Percentiles rank a stretch among this genome's conserved stretches.
phyloP scores from a whole-genome alignment of 2,888 invertebrate species.

The Plebejus anna region DNA sequence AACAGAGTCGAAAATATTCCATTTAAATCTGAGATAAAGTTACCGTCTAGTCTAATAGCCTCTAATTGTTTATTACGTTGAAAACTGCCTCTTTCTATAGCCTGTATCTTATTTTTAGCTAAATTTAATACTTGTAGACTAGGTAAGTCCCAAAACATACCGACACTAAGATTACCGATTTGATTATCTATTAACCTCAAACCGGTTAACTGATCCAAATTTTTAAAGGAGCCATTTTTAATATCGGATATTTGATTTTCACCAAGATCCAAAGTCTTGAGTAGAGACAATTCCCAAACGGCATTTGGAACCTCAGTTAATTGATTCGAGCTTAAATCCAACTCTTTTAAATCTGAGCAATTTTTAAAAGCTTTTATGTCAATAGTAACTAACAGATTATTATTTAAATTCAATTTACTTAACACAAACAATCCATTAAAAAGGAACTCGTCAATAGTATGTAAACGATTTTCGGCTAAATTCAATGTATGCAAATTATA shows the following conservation, averaged over 20 bases:
- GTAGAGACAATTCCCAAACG: conserved; percentile 87
- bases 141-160: conserved; percentile 92
- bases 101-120: conserved; percentile 92
- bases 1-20: conserved; percentile 91
- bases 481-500: conserved; percentile 95
- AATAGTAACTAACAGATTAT: conserved; percentile 88
- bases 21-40: conserved; percentile 92
- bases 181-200: conserved; percentile 93
- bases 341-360: conserved; percentile 92
- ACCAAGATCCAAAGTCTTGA: conserved; percentile 94
- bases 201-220: conserved; percentile 91
- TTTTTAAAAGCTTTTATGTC: conserved; percentile 91
- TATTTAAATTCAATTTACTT: conserved; percentile 90
- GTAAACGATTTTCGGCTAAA: conserved; percentile 91
- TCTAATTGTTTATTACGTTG: conserved; percentile 89
- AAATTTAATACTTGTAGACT: conserved; percentile 91
- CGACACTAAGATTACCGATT: conserved; percentile 89
- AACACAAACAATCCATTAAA: conserved; percentile 92
- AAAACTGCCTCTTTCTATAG: conserved; percentile 90
- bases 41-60: conserved; percentile 92
- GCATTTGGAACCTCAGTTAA: conserved; percentile 89
- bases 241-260: conserved; percentile 93
- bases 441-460: conserved; percentile 87
- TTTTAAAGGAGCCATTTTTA: conserved; percentile 90
- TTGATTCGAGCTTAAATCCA: conserved; percentile 93